Conservation (phyloP, 2,888 invertebrate species). For the Parascotia fuliginaria region DNA sequence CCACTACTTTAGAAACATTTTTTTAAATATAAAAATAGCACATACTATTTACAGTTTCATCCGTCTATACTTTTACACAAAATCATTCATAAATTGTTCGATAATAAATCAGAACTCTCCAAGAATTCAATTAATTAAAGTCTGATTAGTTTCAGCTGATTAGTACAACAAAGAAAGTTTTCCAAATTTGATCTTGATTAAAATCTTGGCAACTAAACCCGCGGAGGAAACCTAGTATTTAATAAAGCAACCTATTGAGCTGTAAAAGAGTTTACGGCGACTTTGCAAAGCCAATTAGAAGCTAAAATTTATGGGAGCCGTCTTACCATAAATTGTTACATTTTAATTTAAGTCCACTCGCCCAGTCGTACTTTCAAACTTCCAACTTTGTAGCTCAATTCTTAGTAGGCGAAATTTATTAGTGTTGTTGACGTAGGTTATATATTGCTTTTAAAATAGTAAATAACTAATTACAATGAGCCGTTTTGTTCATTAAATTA, state of each 20-base stretch:
- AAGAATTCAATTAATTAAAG: no score
- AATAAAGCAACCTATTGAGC: slow-evolving; percentile 73
- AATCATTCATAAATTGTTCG: no score
- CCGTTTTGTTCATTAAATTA: neutral
- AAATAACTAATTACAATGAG: neutral
- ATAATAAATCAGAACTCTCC: no score
- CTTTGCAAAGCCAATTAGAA: slow-evolving; percentile 78
- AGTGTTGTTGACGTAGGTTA: slow-evolving; percentile 17
- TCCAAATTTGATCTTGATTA: no score
- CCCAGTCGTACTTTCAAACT: slow-evolving; percentile 48
- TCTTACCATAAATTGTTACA: slow-evolving; percentile 78
- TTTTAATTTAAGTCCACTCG: slow-evolving; percentile 78
- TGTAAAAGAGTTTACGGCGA: slow-evolving; percentile 80
- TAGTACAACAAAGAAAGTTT: no score
- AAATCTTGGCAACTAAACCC: slow-evolving; percentile 8
- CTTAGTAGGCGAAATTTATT: slow-evolving; percentile 36
- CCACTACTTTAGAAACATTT: no score
- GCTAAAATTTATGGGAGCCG: slow-evolving; percentile 73
- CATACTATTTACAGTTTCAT: no score
- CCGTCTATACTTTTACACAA: no score
- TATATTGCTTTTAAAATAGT: slow-evolving; percentile 5
- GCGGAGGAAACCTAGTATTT: slow-evolving; percentile 50
- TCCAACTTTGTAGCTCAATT: slow-evolving; percentile 43
- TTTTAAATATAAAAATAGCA: no score
- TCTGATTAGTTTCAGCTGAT: no score